Evolutionary conservation across 2,888 invertebrate genomes (phyloP), one percentile per base, ranked within the genome.

Genomic region (Brachycybe producta): DNA sequence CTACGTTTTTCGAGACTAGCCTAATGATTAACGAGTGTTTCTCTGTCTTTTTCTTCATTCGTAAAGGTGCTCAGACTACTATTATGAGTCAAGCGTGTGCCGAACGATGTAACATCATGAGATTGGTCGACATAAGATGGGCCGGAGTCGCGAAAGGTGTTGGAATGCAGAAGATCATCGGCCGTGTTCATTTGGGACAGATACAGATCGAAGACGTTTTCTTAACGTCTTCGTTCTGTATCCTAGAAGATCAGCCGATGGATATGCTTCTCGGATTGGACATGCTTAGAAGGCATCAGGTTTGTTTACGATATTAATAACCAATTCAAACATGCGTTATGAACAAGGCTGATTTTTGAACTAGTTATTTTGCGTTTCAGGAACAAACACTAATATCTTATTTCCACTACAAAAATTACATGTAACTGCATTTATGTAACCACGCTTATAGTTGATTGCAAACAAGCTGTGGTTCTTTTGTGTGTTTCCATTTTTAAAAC

Each of bases 221-320:
- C 67, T 75, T 98, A 36, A 88, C 91, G 1, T 91, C 94, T 2
- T 94, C 94, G 35, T 97, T 98, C 69, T 91, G 92, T 27, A 91
- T 98, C 34, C 74, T 98, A 41, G 88, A 92, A 64, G 85, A 95
- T 60, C 95, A 97, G 66, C 86, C 91, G 1, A 94, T 97, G 91
- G 97, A 98, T 63, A 92, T 98, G 90, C 71, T 98, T 51, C 73
- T 98, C 13, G 98, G 98, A 0, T 73, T 98, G 49, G 97, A 98
- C 64, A 95, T 97, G 92, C 74, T 98, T 0, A 91, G 87, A 70
- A 73, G 95, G 60, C 95, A 97, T 74, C 94, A 92, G 76, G 86
- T 49, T 24, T 15, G 15, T 19, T n/a, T n/a, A n/a, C n/a, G n/a
- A n/a, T n/a, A n/a, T n/a, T n/a, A n/a, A n/a, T n/a, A n/a, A n/a